phyloP scores from a whole-genome alignment of 2,113 vertebrate species.

The Rhea americana region DNA sequence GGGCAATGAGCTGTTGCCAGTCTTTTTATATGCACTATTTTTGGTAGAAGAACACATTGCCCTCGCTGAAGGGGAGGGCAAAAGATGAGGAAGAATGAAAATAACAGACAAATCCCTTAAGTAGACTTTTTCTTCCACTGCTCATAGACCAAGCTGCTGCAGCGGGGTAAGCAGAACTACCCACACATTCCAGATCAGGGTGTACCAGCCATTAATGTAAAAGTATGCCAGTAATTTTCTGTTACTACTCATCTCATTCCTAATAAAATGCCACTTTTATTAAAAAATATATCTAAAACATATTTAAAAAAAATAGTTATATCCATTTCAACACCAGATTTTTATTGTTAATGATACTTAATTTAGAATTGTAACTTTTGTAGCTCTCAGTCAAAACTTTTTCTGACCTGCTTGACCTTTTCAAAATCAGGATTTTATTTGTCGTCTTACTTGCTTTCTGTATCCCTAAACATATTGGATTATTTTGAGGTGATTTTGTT shows the following conservation, averaged over 20 bases:
- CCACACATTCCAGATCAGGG: not conserved
- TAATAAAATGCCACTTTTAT: not conserved
- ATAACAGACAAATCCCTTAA: not conserved
- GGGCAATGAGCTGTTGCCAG: not conserved
- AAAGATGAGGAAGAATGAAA: not conserved
- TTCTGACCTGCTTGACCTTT: not conserved
- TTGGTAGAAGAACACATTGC: not conserved
- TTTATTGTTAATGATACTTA: not conserved
- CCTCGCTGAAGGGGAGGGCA: not conserved
- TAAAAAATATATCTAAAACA: too few relatives aligned
- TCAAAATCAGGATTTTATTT: not conserved
- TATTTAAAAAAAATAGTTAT: not conserved
- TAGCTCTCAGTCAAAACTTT: not conserved
- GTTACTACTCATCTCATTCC: not conserved
- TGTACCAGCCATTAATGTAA: not conserved
- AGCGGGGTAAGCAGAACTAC: not conserved
- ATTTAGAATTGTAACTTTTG: not conserved
- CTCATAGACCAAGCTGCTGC: not conserved
- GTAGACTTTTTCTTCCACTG: not conserved
- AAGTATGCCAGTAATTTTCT: not conserved
- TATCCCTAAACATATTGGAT: not conserved
- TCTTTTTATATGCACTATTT: not conserved
- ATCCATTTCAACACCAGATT: not conserved
- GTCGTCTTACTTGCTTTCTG: not conserved
- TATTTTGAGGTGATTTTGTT: not conserved